Base-by-base conservation (phyloP, 2,797 vertebrate species). In the Streptopelia turtur region DNA sequence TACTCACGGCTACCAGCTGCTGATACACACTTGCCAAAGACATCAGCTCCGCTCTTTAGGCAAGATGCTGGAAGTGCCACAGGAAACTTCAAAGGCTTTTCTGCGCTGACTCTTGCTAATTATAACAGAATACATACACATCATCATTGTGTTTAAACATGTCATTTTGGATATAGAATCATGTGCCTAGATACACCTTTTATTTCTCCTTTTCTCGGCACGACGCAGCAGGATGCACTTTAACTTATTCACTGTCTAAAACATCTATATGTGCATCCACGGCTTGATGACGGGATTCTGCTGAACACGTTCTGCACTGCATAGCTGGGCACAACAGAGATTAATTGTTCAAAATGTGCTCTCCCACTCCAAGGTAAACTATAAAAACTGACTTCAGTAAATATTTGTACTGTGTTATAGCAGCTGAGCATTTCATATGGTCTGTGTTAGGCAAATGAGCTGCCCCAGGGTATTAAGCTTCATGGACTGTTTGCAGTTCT, bases 331-430 rank as follows among this genome's bases (percentile, higher is more conserved):
- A 83, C 17, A 63, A 82, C 43, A 72, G 43, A 90, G 27, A 77
- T 27, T 74, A 77, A 63, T 49, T 72, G 35, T 49, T 72, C 49
- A 85, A 69, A 88, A 93, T 21, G 27, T 35, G 27, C n/a, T 86
- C 63, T 87, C 33, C 30, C n/a, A 65, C 41, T 75, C 61, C 56
- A 94, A 91, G 28, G 30, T 70, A 72, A 97, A 89, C 52, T 90
- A 25, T 60, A 77, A 84, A 92, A 92, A 1, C 23, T 24, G 55
- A 84, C 69, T 84, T 79, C 74, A 72, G 66, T 84, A 93, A 94
- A 84, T 90, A 87, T 93, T 90, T 95, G 70, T 65, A 53, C 45
- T 68, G 10, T n/a, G 49, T 56, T 87, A 8, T 24, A 87, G 24
- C 28, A 85, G 17, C 35, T 64, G 56, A 55, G 63, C 56, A 33